Evolutionary conservation across 2,797 vertebrate species (phyloP).

Genomic region (Tympanoctomys barrerae): DNA sequence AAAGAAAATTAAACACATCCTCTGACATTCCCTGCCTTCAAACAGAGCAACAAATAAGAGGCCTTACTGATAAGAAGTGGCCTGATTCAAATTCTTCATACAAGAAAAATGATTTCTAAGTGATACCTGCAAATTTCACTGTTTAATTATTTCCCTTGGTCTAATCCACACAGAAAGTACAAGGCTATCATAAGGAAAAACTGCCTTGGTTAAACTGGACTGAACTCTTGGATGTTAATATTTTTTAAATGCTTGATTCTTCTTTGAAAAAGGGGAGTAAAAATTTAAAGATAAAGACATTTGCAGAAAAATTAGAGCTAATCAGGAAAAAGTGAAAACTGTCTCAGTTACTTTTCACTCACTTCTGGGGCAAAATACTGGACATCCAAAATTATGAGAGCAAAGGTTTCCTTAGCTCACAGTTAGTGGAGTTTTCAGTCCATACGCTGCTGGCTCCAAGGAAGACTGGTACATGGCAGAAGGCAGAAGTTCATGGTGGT

Average conservation of each 20-base stretch:
- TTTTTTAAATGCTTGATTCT: not conserved
- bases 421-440: too few species aligned
- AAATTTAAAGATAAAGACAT: not conserved
- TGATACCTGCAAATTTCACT: not conserved
- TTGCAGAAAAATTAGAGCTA: not conserved
- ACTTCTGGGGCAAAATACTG: too few species aligned
- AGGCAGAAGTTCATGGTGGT: too few species aligned
- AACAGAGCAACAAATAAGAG: not conserved
- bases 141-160: not conserved
- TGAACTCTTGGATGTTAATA: not conserved
- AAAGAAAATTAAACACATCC: not conserved
- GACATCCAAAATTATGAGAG: too few species aligned
- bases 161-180: not conserved
- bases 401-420: too few species aligned
- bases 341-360: not conserved
- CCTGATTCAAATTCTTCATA: not conserved
- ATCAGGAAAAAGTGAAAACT: not conserved
- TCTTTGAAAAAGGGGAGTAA: not conserved
- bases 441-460: too few species aligned
- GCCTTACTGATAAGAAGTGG: not conserved
- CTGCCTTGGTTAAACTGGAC: not conserved
- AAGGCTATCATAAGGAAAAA: not conserved
- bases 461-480: too few species aligned
- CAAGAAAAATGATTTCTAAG: not conserved
- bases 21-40: not conserved